Evolutionary conservation across 2,797 vertebrate genomes (phyloP).

Genomic region (Garrulus glandarius): DNA sequence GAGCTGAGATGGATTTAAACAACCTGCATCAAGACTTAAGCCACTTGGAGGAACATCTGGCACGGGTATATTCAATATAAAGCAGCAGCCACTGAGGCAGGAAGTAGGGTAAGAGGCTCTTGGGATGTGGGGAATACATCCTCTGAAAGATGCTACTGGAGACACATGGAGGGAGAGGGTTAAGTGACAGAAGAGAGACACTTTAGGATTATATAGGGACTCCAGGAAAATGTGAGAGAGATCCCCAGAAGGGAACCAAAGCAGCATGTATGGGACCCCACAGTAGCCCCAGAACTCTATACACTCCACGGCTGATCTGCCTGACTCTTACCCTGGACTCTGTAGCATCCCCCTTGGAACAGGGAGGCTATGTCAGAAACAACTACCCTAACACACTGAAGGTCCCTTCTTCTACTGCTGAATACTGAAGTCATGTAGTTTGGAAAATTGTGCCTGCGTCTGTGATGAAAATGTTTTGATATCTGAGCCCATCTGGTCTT

Average conservation of each 20-base stretch:
- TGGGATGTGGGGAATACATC: not conserved
- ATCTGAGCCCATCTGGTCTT: not conserved
- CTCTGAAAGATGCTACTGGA: not conserved
- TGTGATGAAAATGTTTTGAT: not conserved
- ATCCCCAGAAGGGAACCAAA: not conserved
- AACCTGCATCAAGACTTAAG: not conserved
- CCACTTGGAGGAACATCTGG: not conserved
- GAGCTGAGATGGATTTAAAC: not conserved
- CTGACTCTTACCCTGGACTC: not conserved
- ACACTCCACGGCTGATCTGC: not conserved
- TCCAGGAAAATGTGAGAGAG: not conserved
- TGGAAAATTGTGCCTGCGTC: not conserved
- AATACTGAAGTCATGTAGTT: not conserved
- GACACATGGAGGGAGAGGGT: not conserved
- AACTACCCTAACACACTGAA: not conserved
- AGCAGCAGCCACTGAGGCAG: not conserved
- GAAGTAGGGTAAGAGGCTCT: not conserved
- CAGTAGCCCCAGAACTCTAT: accelerated
- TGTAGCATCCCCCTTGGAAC: not conserved
- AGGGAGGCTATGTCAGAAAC: not conserved
- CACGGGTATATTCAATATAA: not conserved
- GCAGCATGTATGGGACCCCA: not conserved
- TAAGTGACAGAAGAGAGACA: not conserved
- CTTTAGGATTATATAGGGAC: not conserved
- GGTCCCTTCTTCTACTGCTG: not conserved